Evolutionary conservation across 2,113 vertebrate genomes (phyloP), one percentile per base, ranked within the genome.

Genomic region (Solea solea): DNA sequence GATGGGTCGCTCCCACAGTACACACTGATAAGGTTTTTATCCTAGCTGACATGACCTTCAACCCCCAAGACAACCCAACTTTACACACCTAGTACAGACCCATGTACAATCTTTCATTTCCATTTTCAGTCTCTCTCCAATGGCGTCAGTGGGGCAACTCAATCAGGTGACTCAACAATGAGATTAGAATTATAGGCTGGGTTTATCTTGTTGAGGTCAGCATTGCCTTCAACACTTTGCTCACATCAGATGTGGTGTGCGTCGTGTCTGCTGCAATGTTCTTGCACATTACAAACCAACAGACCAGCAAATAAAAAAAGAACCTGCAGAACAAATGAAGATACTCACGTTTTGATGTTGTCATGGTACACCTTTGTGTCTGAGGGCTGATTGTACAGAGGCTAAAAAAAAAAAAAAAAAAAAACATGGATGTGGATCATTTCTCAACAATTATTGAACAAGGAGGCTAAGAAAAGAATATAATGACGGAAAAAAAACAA

Each of bases 281-380:
- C 9, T 45, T n/a, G n/a, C 7, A 55, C 49, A 55, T 25, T 57
- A n/a, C 9, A 15, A 13, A 9, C 16, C 5, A 2, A 50, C 21
- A 49, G 13, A 55, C 21, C 13, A 45, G 46, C 4, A 52, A 15
- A 44, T 9, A 45, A 52, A 66, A 4, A 0, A 5, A 46, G 12
- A 4, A 2, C 45, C 8, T 11, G 13, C n/a, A 3, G 12, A 45
- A 44, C 4, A 49, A 62, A 67, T 21, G 8, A 5, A 10, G 49
- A 61, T 88, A 97, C 97, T 98, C 90, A 99, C 98, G 97, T 98
- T 93, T 98, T 99, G 90, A 99, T 99, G 95, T 99, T 99, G 87
- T 99, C 98, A 83, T 99, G 98, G 92, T 99, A 99, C 68, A 99
- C 97, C 88, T 98, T 99, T 68, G 97, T 99, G 89, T 99, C 98